Evolutionary conservation across 2,113 vertebrate species (phyloP).

Genomic region (Zingel zingel): DNA sequence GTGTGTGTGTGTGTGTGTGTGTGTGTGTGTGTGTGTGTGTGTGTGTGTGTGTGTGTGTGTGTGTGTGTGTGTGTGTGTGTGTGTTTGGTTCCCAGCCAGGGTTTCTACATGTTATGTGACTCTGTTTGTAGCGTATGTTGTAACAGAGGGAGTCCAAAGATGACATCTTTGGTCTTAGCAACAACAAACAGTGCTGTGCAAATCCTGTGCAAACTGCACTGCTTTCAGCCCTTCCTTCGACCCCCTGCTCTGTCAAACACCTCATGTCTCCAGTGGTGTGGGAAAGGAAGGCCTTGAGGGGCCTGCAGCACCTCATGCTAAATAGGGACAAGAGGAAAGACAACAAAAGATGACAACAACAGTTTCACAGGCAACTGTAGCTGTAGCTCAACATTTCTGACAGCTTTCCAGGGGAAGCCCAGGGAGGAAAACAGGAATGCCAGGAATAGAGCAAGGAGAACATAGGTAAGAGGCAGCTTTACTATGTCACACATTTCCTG

Average conservation of each 20-base stretch:
- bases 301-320: conserved; percentile 34
- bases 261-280: conserved; percentile 39
- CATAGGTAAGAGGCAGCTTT: conserved; percentile 63
- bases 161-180: conserved; percentile 64
- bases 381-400: conserved; percentile 62
- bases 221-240: conserved; percentile 8
- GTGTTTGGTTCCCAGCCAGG: conserved; percentile 41
- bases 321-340: conserved; percentile 59
- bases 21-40: conserved; percentile 6
- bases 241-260: conserved; percentile 41
- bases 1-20: background rate
- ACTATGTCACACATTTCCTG: conserved; percentile 44
- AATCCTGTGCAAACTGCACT: conserved; percentile 35
- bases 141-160: conserved; percentile 67
- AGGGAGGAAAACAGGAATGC: conserved; percentile 70
- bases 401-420: conserved; percentile 69
- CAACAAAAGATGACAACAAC: conserved; percentile 64
- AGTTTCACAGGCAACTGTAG: conserved; percentile 29
- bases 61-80: conserved; percentile 17
- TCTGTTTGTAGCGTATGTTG: conserved; percentile 57
- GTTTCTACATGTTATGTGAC: conserved; percentile 48
- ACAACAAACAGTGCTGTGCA: conserved; percentile 66
- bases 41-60: background rate
- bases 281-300: conserved; percentile 51
- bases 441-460: conserved; percentile 72